phyloP scores from a whole-genome alignment of 2,797 vertebrate species.

The Garrulus glandarius region DNA sequence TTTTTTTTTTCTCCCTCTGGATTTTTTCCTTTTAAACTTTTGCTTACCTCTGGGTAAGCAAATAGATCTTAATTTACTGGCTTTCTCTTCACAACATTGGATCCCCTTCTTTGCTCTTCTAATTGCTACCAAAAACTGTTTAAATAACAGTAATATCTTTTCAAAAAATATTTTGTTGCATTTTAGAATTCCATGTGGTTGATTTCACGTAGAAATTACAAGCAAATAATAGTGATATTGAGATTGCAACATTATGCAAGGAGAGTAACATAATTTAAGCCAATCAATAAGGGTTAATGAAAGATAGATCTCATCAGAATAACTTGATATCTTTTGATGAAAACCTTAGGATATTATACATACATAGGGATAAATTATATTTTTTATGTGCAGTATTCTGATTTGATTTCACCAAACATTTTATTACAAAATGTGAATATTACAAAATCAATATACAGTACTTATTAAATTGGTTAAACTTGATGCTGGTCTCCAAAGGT shows the following conservation, averaged over 20 bases:
- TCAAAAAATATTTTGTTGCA: not conserved
- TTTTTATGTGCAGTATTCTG: not conserved
- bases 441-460: not conserved
- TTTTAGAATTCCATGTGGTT: not conserved
- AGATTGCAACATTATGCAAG: not conserved
- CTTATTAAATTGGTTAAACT: not conserved
- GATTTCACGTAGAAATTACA: not conserved
- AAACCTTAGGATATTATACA: not conserved
- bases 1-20: not conserved
- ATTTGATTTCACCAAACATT: not conserved
- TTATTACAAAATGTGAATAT: not conserved
- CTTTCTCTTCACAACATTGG: not conserved
- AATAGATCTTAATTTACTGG: not conserved
- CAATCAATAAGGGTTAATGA: constrained; percentile 28
- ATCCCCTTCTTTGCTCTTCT: not conserved
- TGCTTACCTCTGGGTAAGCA: not conserved
- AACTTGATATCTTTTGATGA: not conserved
- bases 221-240: not conserved
- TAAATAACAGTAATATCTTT: not conserved
- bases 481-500: not conserved
- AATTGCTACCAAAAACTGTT: not conserved
- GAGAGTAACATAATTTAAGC: not conserved
- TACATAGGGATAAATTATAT: not conserved
- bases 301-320: not conserved
- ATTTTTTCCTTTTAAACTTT: not conserved